These are phyloP conservation scores for Sphenodon punctatus DNA, from an alignment of 2,797 vertebrate genomes.

Conservation along the genomic window DNA sequence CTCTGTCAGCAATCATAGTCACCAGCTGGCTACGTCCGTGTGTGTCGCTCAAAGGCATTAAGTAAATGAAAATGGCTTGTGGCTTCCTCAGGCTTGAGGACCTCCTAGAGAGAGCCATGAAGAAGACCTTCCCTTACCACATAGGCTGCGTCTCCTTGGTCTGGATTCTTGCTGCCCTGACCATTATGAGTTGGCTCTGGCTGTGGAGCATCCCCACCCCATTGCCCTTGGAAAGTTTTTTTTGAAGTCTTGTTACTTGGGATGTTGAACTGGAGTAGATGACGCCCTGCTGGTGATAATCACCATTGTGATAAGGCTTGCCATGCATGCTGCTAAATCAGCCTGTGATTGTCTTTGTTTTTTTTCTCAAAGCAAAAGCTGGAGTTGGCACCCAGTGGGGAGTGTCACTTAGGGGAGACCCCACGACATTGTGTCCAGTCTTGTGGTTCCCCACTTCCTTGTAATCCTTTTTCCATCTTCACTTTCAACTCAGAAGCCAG, in stretches of 20 bases:
- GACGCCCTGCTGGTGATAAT: background rate
- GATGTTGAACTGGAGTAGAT: background rate
- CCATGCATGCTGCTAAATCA: no score
- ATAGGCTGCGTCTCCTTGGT: background rate
- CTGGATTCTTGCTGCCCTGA: background rate
- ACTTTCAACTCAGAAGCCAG: background rate
- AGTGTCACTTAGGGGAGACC: no score
- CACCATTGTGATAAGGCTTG: no score
- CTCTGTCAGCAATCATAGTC: no score
- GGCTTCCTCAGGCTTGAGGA: rapidly evolving
- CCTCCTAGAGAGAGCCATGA: background rate
- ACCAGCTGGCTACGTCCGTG: no score
- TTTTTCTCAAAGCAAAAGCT: no score
- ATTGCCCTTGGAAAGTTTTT: rapidly evolving
- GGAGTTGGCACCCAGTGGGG: no score
- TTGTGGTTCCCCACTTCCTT: no score
- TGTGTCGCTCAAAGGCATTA: no score
- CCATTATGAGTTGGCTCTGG: no score
- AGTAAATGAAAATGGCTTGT: background rate
- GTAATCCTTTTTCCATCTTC: background rate
- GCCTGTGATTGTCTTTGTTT: no score
- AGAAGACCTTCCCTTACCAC: background rate
- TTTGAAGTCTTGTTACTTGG: rapidly evolving
- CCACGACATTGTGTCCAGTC: no score
- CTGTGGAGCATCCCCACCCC: rapidly evolving